Base-by-base conservation (phyloP, 2,113 vertebrate genomes). In the Antennarius striatus region DNA sequence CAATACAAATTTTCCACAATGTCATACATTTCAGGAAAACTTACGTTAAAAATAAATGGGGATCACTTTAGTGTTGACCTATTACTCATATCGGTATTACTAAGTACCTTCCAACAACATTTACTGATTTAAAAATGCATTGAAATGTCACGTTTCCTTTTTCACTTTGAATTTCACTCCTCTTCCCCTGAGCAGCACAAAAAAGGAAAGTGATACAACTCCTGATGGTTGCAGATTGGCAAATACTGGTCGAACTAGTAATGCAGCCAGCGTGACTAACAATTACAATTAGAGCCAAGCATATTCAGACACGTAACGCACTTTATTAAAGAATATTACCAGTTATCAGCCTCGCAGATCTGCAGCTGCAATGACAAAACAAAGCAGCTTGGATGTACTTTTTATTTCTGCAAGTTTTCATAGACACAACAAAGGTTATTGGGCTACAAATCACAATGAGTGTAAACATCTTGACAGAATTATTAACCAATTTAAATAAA, bases 131-230 rank as follows among this genome's bases (percentile, higher is more conserved):
- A 51, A 10, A 54, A 14, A 36, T 36, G 42, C 8, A 28, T 65
- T 64, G 69, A 57, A 75, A 76, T 55, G 58, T 61, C 49, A 56
- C 13, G 12, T 29, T 60, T 42, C 3, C 10, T 66, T 55, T 77
- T 71, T 32, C 1, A 70, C 15, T 55, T 51, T 73, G 43, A 42
- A 10, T 36, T 17, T 58, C 2, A 14, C 16, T 29, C 39, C 17
- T 52, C 0, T 2, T 36, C 46, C 3, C 6, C 49, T 30, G 6
- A 56, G 2, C 17, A 59, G 14, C 11, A n/a, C 39, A 16, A 3
- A 3, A 1, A 40, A 15, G 12, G 4, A 63, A n/a, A 45, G 1
- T 10, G 17, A 56, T 10, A 30, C 5, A 55, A 10, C 15, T 3
- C 42, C 4, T 48, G 46, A 42, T 59, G 55, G 6, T 17, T 4